Evolutionary conservation across 2,888 invertebrate genomes (phyloP).

Genomic region (Agrenia bidenticulata): DNA sequence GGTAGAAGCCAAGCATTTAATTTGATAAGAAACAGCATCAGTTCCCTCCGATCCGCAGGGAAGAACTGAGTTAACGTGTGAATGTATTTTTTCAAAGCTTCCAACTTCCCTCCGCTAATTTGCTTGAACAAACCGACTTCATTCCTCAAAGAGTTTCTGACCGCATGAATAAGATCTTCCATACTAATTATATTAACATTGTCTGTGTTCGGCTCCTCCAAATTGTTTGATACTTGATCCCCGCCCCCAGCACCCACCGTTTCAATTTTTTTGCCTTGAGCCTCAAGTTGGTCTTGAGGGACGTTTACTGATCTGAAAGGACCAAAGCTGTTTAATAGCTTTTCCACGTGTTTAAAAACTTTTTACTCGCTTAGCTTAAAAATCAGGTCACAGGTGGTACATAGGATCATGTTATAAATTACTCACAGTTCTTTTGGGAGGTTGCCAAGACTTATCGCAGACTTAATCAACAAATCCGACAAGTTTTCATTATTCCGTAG

Average conservation of each 20-base stretch:
- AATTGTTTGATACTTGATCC: conserved; percentile 23
- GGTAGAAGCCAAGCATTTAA: conserved; percentile 63
- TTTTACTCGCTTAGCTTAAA: too few species aligned
- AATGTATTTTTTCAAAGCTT: conserved; percentile 73
- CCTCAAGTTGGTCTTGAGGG: too few species aligned
- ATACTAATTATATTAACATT: conserved; percentile 69
- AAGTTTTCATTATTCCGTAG: conserved; percentile 40
- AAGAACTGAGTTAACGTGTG: conserved; percentile 72
- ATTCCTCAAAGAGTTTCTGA: conserved; percentile 77
- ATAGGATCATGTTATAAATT: too few species aligned
- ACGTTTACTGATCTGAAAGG: too few species aligned
- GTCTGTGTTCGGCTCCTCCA: conserved; percentile 28
- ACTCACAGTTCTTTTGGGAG: conserved; percentile 11
- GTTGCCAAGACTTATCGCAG: not conserved
- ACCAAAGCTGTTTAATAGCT: too few species aligned
- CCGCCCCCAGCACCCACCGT: not conserved
- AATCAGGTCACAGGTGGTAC: too few species aligned
- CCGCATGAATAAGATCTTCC: conserved; percentile 81
- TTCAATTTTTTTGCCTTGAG: not conserved
- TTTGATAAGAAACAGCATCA: conserved; percentile 63
- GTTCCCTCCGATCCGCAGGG: conserved; percentile 71
- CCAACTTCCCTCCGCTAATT: conserved; percentile 70
- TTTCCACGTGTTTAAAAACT: too few species aligned
- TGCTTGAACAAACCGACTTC: conserved; percentile 74
- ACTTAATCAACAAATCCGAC: conserved; percentile 14